Conservation (phyloP, 2,113 vertebrate genomes). For the Hydropotes inermis region DNA sequence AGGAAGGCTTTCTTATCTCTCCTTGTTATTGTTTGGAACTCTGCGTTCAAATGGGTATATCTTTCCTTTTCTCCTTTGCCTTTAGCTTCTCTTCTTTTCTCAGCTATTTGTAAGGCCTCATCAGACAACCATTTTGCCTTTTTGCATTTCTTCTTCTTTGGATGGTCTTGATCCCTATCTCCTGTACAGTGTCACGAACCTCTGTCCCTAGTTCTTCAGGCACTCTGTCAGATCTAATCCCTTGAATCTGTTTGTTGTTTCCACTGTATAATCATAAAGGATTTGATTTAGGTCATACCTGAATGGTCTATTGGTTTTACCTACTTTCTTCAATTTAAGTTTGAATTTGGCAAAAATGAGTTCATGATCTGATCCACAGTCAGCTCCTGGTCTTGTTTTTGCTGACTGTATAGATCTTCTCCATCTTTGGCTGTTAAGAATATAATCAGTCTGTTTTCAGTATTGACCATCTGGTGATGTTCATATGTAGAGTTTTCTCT, state of each 20-base stretch:
- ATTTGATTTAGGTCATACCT: neutral
- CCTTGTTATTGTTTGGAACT: neutral
- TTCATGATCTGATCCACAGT: neutral
- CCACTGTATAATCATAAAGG: neutral
- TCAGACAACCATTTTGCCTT: neutral
- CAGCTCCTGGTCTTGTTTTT: neutral
- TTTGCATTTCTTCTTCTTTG: neutral
- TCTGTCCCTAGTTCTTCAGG: neutral
- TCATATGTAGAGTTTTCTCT: neutral
- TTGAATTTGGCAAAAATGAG: neutral
- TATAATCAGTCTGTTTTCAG: neutral
- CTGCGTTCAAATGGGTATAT: neutral
- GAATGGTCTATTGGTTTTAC: neutral
- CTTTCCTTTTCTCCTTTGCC: neutral
- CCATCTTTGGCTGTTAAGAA: neutral
- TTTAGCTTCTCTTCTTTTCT: neutral
- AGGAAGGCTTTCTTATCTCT: neutral
- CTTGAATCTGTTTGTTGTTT: neutral
- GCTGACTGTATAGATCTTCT: neutral
- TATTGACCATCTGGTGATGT: neutral
- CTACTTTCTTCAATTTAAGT: neutral
- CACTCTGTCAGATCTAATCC: neutral
- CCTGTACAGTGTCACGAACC: neutral
- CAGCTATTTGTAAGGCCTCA: neutral
- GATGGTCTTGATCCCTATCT: neutral